These are phyloP conservation scores for Meteorus sp. DNA, from an alignment of 1,140 invertebrate genomes.

Conservation along the genomic window DNA sequence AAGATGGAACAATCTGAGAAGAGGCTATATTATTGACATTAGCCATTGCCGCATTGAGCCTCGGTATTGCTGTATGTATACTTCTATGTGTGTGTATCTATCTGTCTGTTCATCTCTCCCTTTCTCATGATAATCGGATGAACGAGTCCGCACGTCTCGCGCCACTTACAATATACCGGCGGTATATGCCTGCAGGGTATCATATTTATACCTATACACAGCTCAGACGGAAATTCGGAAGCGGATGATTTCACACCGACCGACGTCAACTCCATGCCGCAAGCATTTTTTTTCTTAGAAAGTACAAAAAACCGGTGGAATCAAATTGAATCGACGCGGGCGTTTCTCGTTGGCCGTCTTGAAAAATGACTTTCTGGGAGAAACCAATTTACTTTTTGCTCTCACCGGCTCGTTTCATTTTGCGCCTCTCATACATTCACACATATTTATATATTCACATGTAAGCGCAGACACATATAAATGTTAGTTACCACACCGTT, in stretches of 20 bases:
- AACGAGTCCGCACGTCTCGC: not conserved
- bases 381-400: conserved; percentile 31
- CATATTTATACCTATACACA: too few relatives aligned
- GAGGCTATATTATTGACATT: conserved; percentile 2
- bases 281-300: conserved; percentile 25
- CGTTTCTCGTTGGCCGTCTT: conserved; percentile 22
- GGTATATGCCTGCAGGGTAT: not conserved
- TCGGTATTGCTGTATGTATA: not conserved
- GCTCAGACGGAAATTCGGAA: conserved; percentile 28
- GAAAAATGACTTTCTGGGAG: conserved; percentile 29
- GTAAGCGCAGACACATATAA: too few relatives aligned
- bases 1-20: conserved; percentile 22
- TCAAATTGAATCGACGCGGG: conserved; percentile 24
- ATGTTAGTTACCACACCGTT: too few relatives aligned
- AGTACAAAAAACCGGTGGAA: conserved; percentile 20
- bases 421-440: not conserved
- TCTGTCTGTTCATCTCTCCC: too few relatives aligned
- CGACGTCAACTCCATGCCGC: not conserved
- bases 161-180: not conserved
- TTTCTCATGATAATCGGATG: too few relatives aligned
- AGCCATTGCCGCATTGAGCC: not conserved
- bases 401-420: conserved; percentile 1
- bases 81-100: not conserved
- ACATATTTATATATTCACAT: not conserved
- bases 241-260: conserved; percentile 31